Evolutionary conservation across 53 echinoderm and acorn worm genomes (phyloP).

Genomic region (Actinopyga echinites): DNA sequence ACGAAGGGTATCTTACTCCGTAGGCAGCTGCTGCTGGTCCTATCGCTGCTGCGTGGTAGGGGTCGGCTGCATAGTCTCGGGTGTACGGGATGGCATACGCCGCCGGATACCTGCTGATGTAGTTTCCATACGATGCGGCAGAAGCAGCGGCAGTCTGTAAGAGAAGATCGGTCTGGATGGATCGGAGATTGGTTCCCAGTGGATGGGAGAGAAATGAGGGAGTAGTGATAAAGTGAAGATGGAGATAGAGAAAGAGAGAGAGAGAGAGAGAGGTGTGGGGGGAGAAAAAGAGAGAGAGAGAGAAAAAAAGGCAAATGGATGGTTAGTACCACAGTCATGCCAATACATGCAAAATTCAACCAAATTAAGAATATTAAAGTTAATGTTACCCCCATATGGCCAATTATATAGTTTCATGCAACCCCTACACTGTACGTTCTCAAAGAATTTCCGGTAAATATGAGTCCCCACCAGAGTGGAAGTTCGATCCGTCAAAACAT

Average conservation of each 20-base stretch:
- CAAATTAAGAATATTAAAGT: neutral
- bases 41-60: constrained; percentile 88
- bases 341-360: constrained; percentile 41
- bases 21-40: constrained; percentile 91
- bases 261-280: constrained; percentile 43
- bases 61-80: constrained; percentile 90
- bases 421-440: too few species aligned
- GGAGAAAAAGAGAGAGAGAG: constrained; percentile 19
- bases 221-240: neutral
- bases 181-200: constrained; percentile 14
- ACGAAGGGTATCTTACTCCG: constrained; percentile 97
- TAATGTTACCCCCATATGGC: too few species aligned
- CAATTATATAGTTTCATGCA: too few species aligned
- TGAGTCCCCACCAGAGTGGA: too few species aligned
- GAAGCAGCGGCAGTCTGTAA: constrained; percentile 96
- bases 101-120: constrained; percentile 96
- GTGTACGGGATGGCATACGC: constrained; percentile 97
- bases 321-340: constrained; percentile 43
- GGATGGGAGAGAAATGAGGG: constrained; percentile 28
- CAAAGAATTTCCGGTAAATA: too few species aligned
- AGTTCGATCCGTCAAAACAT: too few species aligned
- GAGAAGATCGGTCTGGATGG: constrained; percentile 91
- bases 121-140: constrained; percentile 84
- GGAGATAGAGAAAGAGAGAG: constrained; percentile 4
- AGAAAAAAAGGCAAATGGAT: constrained; percentile 35